These are phyloP conservation scores for Yponomeuta sedellus DNA, from an alignment of 2,888 invertebrate species.

Conservation along the genomic window DNA sequence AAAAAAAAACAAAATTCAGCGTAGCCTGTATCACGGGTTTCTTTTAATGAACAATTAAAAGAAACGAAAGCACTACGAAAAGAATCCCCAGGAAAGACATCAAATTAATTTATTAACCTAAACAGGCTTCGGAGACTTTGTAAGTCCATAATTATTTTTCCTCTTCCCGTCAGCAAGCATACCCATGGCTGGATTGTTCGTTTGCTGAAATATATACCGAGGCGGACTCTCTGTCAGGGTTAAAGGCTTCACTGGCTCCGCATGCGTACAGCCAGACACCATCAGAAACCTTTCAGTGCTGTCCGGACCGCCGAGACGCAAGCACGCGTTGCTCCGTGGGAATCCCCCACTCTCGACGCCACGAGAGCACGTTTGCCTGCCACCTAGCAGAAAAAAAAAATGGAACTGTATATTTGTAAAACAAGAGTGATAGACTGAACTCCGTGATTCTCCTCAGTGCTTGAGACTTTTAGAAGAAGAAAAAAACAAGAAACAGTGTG, in stretches of 20 bases:
- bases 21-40: too few species aligned
- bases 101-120: too few species aligned
- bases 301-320: conserved; percentile 19
- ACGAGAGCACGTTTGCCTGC: not conserved
- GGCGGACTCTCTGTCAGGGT: not conserved
- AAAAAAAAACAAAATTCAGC: too few species aligned
- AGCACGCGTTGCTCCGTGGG: not conserved
- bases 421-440: not conserved
- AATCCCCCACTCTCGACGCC: not conserved
- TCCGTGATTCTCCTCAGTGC: too few species aligned
- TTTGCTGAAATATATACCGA: not conserved
- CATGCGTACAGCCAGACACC: conserved; percentile 61
- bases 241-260: conserved; percentile 33
- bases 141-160: too few species aligned
- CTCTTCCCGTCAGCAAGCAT: not conserved
- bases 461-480: too few species aligned
- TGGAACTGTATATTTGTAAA: not conserved
- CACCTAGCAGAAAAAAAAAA: not conserved
- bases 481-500: too few species aligned
- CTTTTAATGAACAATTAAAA: too few species aligned
- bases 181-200: not conserved
- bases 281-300: conserved; percentile 54
- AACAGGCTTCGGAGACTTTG: too few species aligned
- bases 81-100: too few species aligned
- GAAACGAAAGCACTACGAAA: too few species aligned